Percentiles rank a stretch among this genome's conserved stretches.
These are phyloP conservation scores for Sylvietta virens DNA, from an alignment of 2,113 vertebrate species.

Conservation along the genomic window DNA sequence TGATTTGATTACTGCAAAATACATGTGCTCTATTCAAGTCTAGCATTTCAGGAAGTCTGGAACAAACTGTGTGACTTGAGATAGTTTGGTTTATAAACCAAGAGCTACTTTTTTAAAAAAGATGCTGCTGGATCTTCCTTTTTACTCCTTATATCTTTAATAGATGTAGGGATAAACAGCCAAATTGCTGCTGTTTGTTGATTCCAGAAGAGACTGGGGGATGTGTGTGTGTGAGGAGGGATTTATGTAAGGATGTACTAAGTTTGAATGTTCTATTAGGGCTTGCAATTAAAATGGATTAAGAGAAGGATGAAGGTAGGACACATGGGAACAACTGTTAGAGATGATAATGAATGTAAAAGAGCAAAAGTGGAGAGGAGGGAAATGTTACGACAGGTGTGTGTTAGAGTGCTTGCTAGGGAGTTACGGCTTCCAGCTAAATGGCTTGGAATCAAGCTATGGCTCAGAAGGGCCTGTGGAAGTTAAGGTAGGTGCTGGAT, in stretches of 20 bases:
- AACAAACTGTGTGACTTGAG: not conserved
- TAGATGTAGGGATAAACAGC: not conserved
- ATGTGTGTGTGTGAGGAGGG: not conserved
- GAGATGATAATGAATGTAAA: not conserved
- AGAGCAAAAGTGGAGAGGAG: not conserved
- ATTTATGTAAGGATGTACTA: not conserved
- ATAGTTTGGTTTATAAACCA: not conserved
- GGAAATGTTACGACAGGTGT: not conserved
- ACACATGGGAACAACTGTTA: not conserved
- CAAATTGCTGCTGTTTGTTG: not conserved
- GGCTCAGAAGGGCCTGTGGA: not conserved
- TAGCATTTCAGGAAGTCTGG: not conserved
- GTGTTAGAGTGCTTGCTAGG: not conserved
- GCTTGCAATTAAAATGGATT: not conserved
- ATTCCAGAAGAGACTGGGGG: not conserved
- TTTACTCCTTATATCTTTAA: not conserved
- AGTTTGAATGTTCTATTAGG: not conserved
- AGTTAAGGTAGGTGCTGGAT: constrained; percentile 23
- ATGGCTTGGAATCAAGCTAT: not conserved
- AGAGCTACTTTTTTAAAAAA: not conserved
- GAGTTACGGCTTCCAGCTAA: not conserved
- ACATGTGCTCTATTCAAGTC: not conserved
- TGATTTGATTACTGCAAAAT: not conserved
- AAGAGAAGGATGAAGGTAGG: not conserved
- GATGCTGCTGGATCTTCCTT: not conserved